phyloP scores from a whole-genome alignment of 2,113 vertebrate genomes.

The Patagioenas fasciata region DNA sequence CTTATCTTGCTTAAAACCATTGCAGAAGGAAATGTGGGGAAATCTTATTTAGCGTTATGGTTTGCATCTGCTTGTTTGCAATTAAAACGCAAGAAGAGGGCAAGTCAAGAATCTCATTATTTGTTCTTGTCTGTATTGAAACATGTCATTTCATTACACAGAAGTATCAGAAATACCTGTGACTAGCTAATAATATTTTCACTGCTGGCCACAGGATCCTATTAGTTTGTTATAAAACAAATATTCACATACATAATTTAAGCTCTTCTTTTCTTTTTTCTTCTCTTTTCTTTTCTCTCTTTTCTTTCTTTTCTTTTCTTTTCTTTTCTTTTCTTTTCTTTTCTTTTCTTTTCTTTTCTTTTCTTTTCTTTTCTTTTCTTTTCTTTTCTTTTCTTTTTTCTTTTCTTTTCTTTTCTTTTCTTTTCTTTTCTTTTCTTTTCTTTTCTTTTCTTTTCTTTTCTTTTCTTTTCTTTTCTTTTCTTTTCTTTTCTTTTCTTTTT shows the following conservation, averaged over 20 bases:
- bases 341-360: too few relatives aligned
- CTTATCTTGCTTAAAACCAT: slow-evolving; percentile 57
- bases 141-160: not conserved
- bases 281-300: accelerated
- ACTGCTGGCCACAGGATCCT: not conserved
- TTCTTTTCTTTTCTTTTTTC: too few relatives aligned
- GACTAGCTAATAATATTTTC: not conserved
- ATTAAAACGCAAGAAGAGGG: not conserved
- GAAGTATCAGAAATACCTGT: not conserved
- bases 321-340: too few relatives aligned
- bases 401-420: too few relatives aligned
- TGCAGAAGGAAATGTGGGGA: not conserved
- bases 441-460: accelerated
- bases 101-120: not conserved
- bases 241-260: not conserved
- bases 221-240: not conserved
- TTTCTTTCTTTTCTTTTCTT: too few relatives aligned
- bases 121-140: not conserved
- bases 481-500: too few relatives aligned
- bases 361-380: too few relatives aligned
- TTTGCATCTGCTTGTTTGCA: slow-evolving; percentile 30
- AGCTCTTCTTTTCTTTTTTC: accelerated
- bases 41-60: not conserved
- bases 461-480: not conserved
- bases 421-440: too few relatives aligned